A percentile compares a stretch with the other conserved stretches of the same genome.
Conservation (phyloP, 2,113 vertebrate genomes). For the Ictidomys tridecemlineatus region DNA sequence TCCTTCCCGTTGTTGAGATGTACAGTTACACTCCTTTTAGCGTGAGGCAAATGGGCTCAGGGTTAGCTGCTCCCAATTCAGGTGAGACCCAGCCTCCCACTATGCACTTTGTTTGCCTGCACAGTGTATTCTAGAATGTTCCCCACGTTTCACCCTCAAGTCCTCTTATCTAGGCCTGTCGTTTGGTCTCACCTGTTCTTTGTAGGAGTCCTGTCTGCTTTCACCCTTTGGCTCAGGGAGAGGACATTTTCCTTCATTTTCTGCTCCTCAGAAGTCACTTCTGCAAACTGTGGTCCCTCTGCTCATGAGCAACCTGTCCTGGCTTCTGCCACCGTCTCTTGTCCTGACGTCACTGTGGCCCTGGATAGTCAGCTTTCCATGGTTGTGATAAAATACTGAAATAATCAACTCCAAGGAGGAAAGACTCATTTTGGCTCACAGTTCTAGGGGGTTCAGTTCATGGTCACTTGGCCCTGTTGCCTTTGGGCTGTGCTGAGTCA, state of each 20-base stretch:
- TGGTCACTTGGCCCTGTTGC: background rate
- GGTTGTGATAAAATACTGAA: no score
- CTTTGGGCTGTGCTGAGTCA: background rate
- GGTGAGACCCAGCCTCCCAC: background rate
- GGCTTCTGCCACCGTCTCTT: background rate
- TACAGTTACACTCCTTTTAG: background rate
- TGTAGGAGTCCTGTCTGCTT: no score
- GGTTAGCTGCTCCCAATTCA: background rate
- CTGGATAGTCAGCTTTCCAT: no score
- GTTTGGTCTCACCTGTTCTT: background rate
- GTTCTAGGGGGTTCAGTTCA: background rate
- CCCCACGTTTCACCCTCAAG: background rate
- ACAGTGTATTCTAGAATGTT: background rate
- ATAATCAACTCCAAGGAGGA: no score
- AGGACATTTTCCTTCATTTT: background rate
- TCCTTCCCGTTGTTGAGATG: rapidly evolving
- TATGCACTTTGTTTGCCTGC: background rate
- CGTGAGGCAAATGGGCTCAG: background rate
- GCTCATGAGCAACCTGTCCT: background rate
- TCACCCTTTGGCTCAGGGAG: background rate
- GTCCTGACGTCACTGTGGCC: background rate
- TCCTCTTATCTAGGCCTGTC: background rate
- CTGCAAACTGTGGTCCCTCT: background rate
- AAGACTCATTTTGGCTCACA: no score
- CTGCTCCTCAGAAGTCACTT: background rate